A percentile compares a stretch with the other conserved stretches of the same genome.
These are phyloP conservation scores for Diplosoma virens DNA, from an alignment of 23 tunicate genomes.

Conservation along the genomic window DNA sequence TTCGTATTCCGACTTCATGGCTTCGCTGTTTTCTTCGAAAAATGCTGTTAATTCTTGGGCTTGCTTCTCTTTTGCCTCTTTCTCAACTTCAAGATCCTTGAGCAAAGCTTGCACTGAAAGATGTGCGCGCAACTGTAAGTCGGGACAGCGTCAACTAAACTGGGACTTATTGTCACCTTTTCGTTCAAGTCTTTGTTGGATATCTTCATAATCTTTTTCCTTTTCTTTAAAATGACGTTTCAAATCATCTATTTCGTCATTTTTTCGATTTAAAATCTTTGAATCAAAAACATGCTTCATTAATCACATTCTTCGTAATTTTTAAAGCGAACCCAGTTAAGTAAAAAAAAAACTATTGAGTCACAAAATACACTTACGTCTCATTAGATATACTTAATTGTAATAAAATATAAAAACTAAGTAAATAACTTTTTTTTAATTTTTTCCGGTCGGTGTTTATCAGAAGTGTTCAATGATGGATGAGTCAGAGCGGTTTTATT, in stretches of 20 bases:
- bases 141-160: background rate
- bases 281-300: too few relatives aligned
- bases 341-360: too few relatives aligned
- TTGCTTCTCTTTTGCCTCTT: slow-evolving; percentile 60
- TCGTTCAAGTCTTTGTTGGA: slow-evolving; percentile 51
- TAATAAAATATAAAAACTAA: too few relatives aligned
- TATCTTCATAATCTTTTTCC: slow-evolving; percentile 75
- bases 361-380: too few relatives aligned
- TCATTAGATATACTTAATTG: too few relatives aligned
- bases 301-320: too few relatives aligned
- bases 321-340: too few relatives aligned
- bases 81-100: slow-evolving; percentile 50
- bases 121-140: background rate
- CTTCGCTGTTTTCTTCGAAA: slow-evolving; percentile 48
- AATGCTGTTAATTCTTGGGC: slow-evolving; percentile 46
- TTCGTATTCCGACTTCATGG: slow-evolving; percentile 55
- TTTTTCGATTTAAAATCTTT: slow-evolving; percentile 80
- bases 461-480: too few relatives aligned
- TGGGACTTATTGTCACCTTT: too few relatives aligned
- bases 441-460: too few relatives aligned
- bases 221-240: slow-evolving; percentile 66
- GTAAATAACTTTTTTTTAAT: too few relatives aligned
- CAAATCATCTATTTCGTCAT: slow-evolving; percentile 76
- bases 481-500: too few relatives aligned
- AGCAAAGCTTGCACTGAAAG: slow-evolving; percentile 37